Evolutionary conservation across 2,888 invertebrate genomes (phyloP), one percentile per base, ranked within the genome.

Genomic region (Cataglyphis livida): DNA sequence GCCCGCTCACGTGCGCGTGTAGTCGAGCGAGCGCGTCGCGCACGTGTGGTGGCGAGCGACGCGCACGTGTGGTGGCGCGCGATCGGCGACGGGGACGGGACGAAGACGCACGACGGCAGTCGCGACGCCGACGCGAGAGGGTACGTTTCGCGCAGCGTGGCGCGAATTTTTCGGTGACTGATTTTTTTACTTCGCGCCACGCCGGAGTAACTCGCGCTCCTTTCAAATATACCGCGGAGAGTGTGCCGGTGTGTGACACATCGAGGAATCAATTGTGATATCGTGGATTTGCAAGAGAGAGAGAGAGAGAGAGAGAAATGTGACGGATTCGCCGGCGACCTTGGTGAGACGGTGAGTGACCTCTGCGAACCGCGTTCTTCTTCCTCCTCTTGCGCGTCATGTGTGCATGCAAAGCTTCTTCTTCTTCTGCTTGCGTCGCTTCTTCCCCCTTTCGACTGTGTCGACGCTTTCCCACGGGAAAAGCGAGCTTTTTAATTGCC

Each of bases 311-410:
- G n/a, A 68, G 48, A 28, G 28, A 28, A 28, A 83, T 78, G 64
- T 84, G 70, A 82, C 64, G 38, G 71, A 82, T 84, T 18, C 25
- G 71, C 1, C 76, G 68, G 32, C 90, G 91, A 91, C 93, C 92
- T 93, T 93, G 91, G 88, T 83, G 87, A 86, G 88, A 89, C 92
- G 93, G 93, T 93, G 93, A 93, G 93, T 92, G 93, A 93, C 93
- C 93, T 89, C 92, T 89, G 85, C 79, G 78, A 84, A 84, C 76
- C 51, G 68, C 85, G 62, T 32, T 65, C 71, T 66, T 41, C 68
- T 28, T 75, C 61, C 18, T 76, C 79, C 85, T 87, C 75, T 83
- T 85, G 66, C 54, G 35, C 51, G 68, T 54, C n/a, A 21, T 28
- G 65, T 65, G 61, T 51, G 38, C 41, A 51, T 70, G 79, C 57